Evolutionary conservation across 2,888 invertebrate species (phyloP), one percentile per base, ranked within the genome.

Genomic region (Neria commutata): DNA sequence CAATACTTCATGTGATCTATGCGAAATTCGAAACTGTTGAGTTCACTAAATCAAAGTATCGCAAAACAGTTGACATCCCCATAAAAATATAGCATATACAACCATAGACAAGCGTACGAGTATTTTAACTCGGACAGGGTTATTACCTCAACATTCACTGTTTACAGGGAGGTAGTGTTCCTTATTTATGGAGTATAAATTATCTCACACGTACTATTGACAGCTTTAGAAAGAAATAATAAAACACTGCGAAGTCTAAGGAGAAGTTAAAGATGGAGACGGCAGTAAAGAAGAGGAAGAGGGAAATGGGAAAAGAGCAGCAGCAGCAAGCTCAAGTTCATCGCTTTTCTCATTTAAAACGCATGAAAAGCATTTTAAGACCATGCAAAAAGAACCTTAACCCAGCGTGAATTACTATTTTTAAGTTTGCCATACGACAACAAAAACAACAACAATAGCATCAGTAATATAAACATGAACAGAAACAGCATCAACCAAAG

Each of bases 181-280:
- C n/a, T 56, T 62, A 75, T 74, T 74, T 75, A 74, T 74, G 74
- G 70, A 66, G 66, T 70, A 74, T 74, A 74, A 74, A 74, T 75
- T 73, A 74, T 72, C 74, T 72, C 69, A 71, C 76, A 73, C 71
- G 73, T 74, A 65, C 74, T 73, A 74, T 74, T 75, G 74, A 75
- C 74, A 74, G 76, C 75, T 73, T 65, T 69, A 68, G 67, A 73
- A n/a, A n/a, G 72, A 73, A 73, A 72, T 72, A 73, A 72, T 72
- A 72, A 72, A 29, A 74, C 69, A 65, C 71, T 24, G 68, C 71
- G 59, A 71, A 67, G 17, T 29, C 34, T 8, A 34, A 11, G 24
- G 33, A 33, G 42, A 2, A 19, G 14, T n/a, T n/a, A n/a, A n/a
- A n/a, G n/a, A n/a, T n/a, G n/a, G n/a, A n/a, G n/a, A n/a, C n/a